phyloP scores from a whole-genome alignment of 2,113 vertebrate genomes.

The Poeciliopsis occidentalis region DNA sequence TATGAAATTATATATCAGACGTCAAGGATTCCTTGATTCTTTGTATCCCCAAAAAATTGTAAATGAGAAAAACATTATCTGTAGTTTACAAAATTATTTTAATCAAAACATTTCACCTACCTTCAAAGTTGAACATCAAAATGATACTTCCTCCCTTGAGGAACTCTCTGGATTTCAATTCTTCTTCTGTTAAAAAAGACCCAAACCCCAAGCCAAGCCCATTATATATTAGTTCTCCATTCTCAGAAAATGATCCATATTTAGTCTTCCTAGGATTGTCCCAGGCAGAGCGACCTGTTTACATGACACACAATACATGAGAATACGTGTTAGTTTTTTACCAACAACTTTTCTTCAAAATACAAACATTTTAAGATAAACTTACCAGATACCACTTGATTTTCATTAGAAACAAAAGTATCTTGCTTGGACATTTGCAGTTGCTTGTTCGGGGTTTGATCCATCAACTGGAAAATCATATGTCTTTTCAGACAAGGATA shows the following conservation, averaged over 20 bases:
- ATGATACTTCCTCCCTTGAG: conserved; percentile 81
- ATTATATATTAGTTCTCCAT: conserved; percentile 12
- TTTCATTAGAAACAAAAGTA: not conserved
- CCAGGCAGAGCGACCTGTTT: not conserved
- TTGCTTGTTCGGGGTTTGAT: conserved; percentile 71
- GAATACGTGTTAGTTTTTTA: no score
- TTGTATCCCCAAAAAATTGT: conserved; percentile 23
- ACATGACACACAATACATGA: no score
- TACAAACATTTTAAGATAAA: not conserved
- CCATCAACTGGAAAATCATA: conserved; percentile 68
- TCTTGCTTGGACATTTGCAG: conserved; percentile 82
- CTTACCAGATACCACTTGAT: conserved; percentile 14
- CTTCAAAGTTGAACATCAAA: conserved; percentile 82
- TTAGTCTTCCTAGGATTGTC: conserved; percentile 45
- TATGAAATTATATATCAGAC: conserved; percentile 51
- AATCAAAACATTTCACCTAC: conserved; percentile 51
- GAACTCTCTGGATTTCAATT: conserved; percentile 73
- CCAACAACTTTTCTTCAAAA: conserved; percentile 58
- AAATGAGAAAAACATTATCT: no score
- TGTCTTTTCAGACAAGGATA: conserved; percentile 87
- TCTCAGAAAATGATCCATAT: conserved; percentile 52
- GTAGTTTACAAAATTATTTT: no score
- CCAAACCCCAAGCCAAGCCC: not conserved
- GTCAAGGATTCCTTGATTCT: conserved; percentile 65
- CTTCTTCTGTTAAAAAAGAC: no score